These are phyloP conservation scores for Coptodon rendalli DNA, from an alignment of 2,113 vertebrate species.

Conservation along the genomic window DNA sequence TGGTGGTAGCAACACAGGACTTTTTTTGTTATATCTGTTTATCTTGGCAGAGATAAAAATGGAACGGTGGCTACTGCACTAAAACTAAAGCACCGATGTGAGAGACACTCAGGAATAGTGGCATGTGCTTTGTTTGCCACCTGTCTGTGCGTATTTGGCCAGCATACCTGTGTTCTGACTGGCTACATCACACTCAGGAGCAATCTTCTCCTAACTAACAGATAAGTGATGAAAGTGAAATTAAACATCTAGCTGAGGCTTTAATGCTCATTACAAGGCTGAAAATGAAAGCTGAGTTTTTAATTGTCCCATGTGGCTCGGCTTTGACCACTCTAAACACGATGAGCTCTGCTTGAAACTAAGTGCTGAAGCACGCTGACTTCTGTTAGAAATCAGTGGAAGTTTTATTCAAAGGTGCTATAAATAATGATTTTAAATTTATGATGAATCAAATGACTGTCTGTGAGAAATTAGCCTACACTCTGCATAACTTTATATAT, in stretches of 20 bases:
- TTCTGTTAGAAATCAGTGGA: neutral
- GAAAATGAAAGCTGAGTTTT: neutral
- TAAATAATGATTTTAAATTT: neutral
- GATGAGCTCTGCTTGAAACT: neutral
- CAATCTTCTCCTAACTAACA: neutral
- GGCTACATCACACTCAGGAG: neutral
- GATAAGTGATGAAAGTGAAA: neutral
- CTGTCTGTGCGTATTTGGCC: neutral
- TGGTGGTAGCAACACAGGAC: neutral
- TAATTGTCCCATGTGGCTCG: neutral
- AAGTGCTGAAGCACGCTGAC: neutral
- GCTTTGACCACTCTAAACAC: neutral
- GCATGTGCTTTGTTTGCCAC: constrained; percentile 17
- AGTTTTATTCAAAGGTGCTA: neutral
- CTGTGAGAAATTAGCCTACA: neutral
- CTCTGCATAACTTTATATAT: neutral
- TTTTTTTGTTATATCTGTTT: neutral
- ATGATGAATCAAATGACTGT: neutral
- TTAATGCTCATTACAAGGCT: neutral
- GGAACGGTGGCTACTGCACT: neutral
- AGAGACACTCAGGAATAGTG: neutral
- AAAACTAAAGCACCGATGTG: neutral
- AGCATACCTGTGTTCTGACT: neutral
- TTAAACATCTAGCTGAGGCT: neutral
- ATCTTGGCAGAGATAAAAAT: constrained; percentile 5